Conservation (phyloP, 2,797 vertebrate species). For the Lepus oiostolus region DNA sequence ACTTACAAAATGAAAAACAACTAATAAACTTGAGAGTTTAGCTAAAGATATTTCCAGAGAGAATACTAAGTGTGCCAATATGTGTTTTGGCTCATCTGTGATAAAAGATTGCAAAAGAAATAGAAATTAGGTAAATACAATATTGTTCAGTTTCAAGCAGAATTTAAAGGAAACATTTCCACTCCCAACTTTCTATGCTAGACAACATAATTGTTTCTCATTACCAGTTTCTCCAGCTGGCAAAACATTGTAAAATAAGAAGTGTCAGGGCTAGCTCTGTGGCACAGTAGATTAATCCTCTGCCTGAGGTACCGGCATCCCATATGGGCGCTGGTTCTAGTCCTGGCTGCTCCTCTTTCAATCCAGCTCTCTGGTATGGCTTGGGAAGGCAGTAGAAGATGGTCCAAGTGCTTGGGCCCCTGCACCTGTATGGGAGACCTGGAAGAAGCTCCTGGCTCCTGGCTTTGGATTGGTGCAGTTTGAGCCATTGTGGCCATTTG, state of each 20-base stretch:
- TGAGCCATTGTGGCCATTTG: too few species aligned
- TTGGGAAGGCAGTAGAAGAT: too few species aligned
- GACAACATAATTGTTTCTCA: conserved; percentile 9
- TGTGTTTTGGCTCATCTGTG: background rate
- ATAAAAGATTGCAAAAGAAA: background rate
- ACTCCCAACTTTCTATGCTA: background rate
- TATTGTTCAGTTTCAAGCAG: background rate
- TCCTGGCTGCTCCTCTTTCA: too few species aligned
- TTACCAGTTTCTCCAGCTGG: background rate
- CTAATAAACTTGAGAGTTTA: conserved; percentile 23
- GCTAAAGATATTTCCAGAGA: background rate
- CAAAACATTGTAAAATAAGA: conserved; percentile 52
- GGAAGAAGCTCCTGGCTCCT: too few species aligned
- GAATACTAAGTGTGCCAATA: background rate
- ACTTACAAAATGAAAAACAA: conserved; percentile 1
- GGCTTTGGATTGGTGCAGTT: too few species aligned
- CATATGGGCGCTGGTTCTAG: too few species aligned
- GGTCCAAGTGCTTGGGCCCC: too few species aligned
- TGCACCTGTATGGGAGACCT: too few species aligned
- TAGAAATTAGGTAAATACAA: background rate
- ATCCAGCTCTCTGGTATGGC: too few species aligned
- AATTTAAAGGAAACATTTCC: conserved; percentile 41
- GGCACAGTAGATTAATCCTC: too few species aligned
- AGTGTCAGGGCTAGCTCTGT: background rate
- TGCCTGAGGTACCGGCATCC: too few species aligned